Percentiles rank a stretch among this genome's conserved stretches.
Evolutionary conservation across 2,113 vertebrate species (phyloP).

Genomic region (Suricata suricatta): DNA sequence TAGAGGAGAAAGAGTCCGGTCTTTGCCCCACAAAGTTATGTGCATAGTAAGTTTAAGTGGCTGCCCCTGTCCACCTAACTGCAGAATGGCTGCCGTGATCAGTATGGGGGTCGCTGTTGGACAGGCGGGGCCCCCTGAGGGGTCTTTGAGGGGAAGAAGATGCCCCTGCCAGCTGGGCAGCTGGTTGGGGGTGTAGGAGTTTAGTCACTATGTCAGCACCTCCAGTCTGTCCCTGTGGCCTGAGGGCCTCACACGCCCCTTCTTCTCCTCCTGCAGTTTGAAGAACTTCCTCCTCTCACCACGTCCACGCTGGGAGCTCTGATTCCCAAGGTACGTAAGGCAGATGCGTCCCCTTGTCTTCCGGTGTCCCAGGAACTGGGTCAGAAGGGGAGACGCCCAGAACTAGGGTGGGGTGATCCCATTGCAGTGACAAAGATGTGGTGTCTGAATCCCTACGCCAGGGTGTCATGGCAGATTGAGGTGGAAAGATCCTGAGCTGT

Average conservation of each 20-base stretch:
- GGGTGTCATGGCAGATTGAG: not conserved
- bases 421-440: not conserved
- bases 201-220: not conserved
- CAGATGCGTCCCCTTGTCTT: accelerated
- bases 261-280: conserved; percentile 72
- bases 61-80: not conserved
- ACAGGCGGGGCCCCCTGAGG: not conserved
- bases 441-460: not conserved
- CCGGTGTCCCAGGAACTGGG: not conserved
- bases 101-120: accelerated
- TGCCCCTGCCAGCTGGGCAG: too few species aligned
- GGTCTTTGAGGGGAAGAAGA: not conserved
- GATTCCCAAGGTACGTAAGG: conserved; percentile 79
- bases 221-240: not conserved
- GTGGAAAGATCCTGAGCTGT: not conserved
- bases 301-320: conserved; percentile 78
- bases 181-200: not conserved
- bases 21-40: not conserved
- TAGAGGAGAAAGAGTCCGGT: not conserved
- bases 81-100: accelerated
- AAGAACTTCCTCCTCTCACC: conserved; percentile 82
- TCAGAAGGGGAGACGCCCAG: not conserved
- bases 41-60: not conserved
- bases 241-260: not conserved
- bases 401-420: too few species aligned